A percentile compares a stretch with the other conserved stretches of the same genome.
Evolutionary conservation across 2,113 vertebrate species (phyloP).

Genomic region (Caretta caretta): DNA sequence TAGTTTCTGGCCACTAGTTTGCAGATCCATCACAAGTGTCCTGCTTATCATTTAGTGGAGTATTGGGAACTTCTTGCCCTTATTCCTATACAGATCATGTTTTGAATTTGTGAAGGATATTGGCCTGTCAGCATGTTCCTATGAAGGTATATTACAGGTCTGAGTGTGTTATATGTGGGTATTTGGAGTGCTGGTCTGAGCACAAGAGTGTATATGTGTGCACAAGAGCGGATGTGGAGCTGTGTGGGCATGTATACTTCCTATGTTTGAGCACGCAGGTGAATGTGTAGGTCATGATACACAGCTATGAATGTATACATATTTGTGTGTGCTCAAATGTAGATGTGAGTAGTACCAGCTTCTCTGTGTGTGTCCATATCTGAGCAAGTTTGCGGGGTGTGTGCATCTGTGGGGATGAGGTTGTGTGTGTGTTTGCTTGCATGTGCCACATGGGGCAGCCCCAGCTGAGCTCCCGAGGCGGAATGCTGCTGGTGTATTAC

Average conservation of each 20-base stretch:
- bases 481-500: not conserved
- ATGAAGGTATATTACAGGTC: not conserved
- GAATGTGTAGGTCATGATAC: not conserved
- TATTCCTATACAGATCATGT: not conserved
- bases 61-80: not conserved
- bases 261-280: not conserved
- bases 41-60: not conserved
- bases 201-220: not conserved
- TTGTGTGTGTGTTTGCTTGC: not conserved
- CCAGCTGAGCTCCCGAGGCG: not conserved
- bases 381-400: not conserved
- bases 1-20: not conserved
- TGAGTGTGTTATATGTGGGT: not conserved
- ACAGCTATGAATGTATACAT: not conserved
- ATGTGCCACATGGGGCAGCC: not conserved
- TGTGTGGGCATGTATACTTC: not conserved
- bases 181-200: not conserved
- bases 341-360: accelerated
- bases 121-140: not conserved
- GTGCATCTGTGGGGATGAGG: no score
- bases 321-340: not conserved
- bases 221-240: not conserved
- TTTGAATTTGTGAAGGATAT: not conserved
- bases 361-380: not conserved
- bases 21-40: not conserved